These are phyloP conservation scores for Cerastoderma edule DNA, from an alignment of 2,888 invertebrate species.

Conservation along the genomic window DNA sequence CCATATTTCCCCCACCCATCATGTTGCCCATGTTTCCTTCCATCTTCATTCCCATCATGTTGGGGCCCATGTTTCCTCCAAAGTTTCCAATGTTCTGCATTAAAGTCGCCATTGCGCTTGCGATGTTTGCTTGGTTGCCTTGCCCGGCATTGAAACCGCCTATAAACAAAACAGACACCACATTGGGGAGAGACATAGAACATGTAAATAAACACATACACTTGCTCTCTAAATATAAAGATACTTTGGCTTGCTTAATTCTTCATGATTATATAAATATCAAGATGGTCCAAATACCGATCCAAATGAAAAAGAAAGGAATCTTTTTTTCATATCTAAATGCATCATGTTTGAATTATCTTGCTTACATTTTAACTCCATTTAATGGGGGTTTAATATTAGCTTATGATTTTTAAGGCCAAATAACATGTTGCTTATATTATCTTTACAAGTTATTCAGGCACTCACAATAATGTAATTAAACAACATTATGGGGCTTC, in stretches of 20 bases:
- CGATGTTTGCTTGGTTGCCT: conserved; percentile 30
- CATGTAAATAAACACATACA: conserved; percentile 2
- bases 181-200: conserved; percentile 17
- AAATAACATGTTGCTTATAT: no score
- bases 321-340: no score
- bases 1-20: conserved; percentile 25
- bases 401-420: no score
- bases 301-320: no score
- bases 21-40: conserved; percentile 34
- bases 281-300: no score
- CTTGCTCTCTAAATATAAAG: conserved; percentile 7
- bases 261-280: background rate
- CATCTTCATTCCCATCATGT: conserved; percentile 27
- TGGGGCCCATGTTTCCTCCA: conserved; percentile 45
- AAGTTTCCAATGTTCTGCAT: conserved; percentile 57
- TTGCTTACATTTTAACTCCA: no score
- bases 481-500: no score
- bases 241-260: background rate
- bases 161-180: conserved; percentile 52
- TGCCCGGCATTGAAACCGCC: conserved; percentile 37
- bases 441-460: no score
- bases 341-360: no score
- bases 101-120: conserved; percentile 31
- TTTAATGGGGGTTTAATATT: no score
- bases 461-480: no score